phyloP scores from a whole-genome alignment of 2,888 invertebrate genomes.

The Ophraella communa region DNA sequence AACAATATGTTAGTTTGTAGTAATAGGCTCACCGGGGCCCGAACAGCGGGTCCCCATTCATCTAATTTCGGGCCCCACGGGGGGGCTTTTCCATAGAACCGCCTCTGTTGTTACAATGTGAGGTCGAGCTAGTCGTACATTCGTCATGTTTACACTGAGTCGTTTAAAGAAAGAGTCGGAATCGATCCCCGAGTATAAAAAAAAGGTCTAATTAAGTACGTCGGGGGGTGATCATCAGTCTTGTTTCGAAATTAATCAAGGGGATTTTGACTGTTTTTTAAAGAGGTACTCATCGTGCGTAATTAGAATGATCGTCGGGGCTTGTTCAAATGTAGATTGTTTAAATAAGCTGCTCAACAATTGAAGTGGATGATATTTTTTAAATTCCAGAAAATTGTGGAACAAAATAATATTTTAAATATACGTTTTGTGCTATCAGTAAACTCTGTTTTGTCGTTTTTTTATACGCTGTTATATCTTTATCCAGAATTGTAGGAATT shows the following conservation, averaged over 20 bases:
- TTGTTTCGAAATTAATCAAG: conserved; percentile 24
- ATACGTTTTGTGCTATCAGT: no score
- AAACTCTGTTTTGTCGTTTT: no score
- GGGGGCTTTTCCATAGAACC: conserved; percentile 48
- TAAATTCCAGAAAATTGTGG: no score
- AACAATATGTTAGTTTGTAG: conserved; percentile 61
- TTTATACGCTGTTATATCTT: no score
- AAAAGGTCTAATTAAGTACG: conserved; percentile 36
- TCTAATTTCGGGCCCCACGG: conserved; percentile 54
- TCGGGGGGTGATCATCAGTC: conserved; percentile 28
- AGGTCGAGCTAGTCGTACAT: conserved; percentile 48
- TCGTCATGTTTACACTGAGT: conserved; percentile 50
- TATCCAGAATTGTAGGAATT: no score
- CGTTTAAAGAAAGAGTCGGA: conserved; percentile 38
- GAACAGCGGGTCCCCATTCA: conserved; percentile 54
- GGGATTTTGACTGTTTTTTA: no score
- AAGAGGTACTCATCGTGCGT: no score
- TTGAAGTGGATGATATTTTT: no score
- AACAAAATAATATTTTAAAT: no score
- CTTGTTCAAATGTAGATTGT: no score
- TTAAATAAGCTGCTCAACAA: no score
- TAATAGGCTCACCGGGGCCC: conserved; percentile 52
- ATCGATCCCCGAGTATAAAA: conserved; percentile 30
- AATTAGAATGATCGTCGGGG: no score
- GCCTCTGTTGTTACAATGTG: conserved; percentile 50